Percentiles rank a stretch among this genome's conserved stretches.
Conservation (phyloP, 2,888 invertebrate genomes). For the Cryptophagus acutangulus region DNA sequence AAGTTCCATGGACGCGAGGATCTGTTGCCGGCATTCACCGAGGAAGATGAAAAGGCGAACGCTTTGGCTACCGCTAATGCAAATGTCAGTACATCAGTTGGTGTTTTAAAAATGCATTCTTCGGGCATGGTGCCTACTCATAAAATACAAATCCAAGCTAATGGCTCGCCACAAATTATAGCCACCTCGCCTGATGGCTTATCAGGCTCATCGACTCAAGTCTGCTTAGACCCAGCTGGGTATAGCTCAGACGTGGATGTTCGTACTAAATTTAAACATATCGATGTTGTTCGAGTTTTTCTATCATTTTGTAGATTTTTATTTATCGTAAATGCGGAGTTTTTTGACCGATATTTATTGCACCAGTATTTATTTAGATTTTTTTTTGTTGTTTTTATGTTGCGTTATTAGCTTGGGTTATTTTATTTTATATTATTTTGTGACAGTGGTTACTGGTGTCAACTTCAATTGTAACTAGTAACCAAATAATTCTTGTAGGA, state of each 20-base stretch:
- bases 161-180: conserved; percentile 50
- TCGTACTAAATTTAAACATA: conserved; percentile 43
- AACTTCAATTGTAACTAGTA: too few species aligned
- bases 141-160: conserved; percentile 52
- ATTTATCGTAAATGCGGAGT: conserved; percentile 6
- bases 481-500: too few species aligned
- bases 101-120: conserved; percentile 52
- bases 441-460: too few species aligned
- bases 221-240: conserved; percentile 67
- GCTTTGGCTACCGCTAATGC: conserved; percentile 54
- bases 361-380: conserved; percentile 9
- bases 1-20: conserved; percentile 96
- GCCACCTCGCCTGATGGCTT: conserved; percentile 52
- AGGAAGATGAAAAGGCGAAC: conserved; percentile 79
- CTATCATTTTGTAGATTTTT: conserved; percentile 10
- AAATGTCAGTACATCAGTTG: conserved; percentile 48
- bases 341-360: conserved; percentile 4
- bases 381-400: conserved; percentile 10
- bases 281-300: conserved; percentile 3
- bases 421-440: conserved; percentile 22
- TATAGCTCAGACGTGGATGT: conserved; percentile 74
- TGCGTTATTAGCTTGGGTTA: conserved; percentile 45
- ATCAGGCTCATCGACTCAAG: conserved; percentile 57
- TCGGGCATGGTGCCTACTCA: conserved; percentile 47
- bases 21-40: conserved; percentile 87